Evolutionary conservation across 1,140 invertebrate genomes (phyloP), one percentile per base, ranked within the genome.

Genomic region (Anastrepha ludens): DNA sequence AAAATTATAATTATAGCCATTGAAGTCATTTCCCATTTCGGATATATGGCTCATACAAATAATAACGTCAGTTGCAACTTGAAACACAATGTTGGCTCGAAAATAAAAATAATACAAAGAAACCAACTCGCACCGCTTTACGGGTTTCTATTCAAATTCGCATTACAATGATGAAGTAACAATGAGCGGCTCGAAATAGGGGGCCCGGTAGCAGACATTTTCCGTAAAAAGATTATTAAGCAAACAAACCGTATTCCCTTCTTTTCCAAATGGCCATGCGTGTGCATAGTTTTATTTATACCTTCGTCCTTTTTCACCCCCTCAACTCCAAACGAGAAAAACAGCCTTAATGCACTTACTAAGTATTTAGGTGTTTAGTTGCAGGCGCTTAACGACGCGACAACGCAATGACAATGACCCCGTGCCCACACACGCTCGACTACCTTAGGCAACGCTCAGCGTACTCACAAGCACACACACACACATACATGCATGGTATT

Each of bases 21-120:
- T 17, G 17, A 81, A 50, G 47, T 81, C 44, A 81, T 55, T 81
- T 81, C 17, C 74, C n/a, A 74, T 50, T 58, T n/a, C 4, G 17
- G 5, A 81, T 55, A 44, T 74, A 15, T 44, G 39, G 67, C 74
- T 11, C 8, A 55, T 44, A 81, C n/a, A n/a, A n/a, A n/a, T 81
- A 81, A 81, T 55, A 55, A 50, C 74, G 47, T 81, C 74, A 81
- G 74, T 50, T 81, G 74, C 74, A 81, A 81, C 6, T 47, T n/a
- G 50, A 50, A 55, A 13, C 20, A 55, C 6, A 81, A 7, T 81
- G 15, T 55, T 29, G 41, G 6, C 15, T 6, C 20, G 20, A 29
- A 78, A 55, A 55, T 1, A 29, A 78, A 13, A 81, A 29, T 55
- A 81, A 20, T 29, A 58, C 0, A 41, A 70, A 44, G 44, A 55